Evolutionary conservation across 2,797 vertebrate genomes (phyloP), one percentile per base, ranked within the genome.

Genomic region (Anas acuta): DNA sequence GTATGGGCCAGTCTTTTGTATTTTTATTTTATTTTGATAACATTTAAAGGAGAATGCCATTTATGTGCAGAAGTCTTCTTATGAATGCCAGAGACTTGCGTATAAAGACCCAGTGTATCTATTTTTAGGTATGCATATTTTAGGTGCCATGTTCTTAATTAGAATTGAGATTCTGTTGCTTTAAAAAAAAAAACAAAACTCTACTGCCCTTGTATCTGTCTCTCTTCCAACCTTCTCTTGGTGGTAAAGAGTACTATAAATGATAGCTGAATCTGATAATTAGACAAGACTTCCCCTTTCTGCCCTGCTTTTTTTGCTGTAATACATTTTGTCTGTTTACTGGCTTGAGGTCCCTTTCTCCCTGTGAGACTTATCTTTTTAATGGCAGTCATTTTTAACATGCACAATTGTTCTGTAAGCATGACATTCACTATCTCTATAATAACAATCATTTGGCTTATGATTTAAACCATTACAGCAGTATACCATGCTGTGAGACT

Each of bases 361-460:
- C 56, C 80, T 87, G 57, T 71, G 94, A 95, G 88, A 73, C 72
- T 95, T 94, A 95, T 96, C 89, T 95, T 90, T 95, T 78, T 95
- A 95, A 96, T 95, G 91, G 89, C 84, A 92, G 90, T 96, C 73
- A 94, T 96, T 97, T 95, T 95, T 97, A 97, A 94, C 83, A 88
- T 92, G 92, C 84, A 96, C 51, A 84, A 83, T 95, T 95, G 95
- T 97, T 96, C 93, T 93, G 87, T 73, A 71, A 92, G 60, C 81
- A 86, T 91, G 91, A 84, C 94, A 95, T 95, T 95, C 90, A 49
- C 85, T 95, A 90, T 97, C 81, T 95, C 90, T 87, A 3, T 90
- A 96, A 96, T 95, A 88, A 89, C 90, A 95, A 95, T 96, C 86
- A 96, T 96, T 96, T 96, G 93, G 71, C 47, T 96, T 92, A 93